Conservation (phyloP, 2,113 vertebrate genomes). For the Neotoma lepida region DNA sequence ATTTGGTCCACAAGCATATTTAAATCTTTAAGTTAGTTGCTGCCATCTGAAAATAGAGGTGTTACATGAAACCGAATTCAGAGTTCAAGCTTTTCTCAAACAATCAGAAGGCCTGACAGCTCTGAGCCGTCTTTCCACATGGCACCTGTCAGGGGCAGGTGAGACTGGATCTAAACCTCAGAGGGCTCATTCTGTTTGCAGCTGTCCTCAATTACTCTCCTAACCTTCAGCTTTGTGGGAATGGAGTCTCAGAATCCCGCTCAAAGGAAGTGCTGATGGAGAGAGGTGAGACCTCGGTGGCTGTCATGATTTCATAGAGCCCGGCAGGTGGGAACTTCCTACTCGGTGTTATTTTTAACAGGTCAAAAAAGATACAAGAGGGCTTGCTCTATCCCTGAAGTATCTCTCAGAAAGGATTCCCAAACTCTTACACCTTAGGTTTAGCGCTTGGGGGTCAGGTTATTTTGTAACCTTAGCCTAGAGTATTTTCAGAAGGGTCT, state of each 20-base stretch:
- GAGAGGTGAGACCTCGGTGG: neutral
- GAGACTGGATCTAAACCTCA: neutral
- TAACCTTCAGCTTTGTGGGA: neutral
- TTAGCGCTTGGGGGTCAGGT: neutral
- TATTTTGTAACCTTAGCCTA: slow-evolving; percentile 23
- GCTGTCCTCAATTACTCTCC: neutral
- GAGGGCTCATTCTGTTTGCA: neutral
- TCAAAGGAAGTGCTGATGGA: neutral
- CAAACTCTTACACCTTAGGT: neutral
- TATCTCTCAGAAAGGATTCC: neutral
- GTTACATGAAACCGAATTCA: neutral
- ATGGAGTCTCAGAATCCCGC: neutral
- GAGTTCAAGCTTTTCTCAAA: neutral
- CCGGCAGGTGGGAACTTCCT: neutral
- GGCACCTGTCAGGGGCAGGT: accelerated
- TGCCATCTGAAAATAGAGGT: slow-evolving; percentile 40
- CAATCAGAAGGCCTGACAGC: neutral
- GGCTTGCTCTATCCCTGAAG: neutral
- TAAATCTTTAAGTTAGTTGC: neutral
- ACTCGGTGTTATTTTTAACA: neutral
- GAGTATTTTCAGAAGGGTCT: slow-evolving; percentile 15
- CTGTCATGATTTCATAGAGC: neutral
- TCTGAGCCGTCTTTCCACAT: neutral
- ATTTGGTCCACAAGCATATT: neutral
- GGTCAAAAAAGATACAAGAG: neutral